phyloP scores from a whole-genome alignment of 2,113 vertebrate species.

The Athene noctua region DNA sequence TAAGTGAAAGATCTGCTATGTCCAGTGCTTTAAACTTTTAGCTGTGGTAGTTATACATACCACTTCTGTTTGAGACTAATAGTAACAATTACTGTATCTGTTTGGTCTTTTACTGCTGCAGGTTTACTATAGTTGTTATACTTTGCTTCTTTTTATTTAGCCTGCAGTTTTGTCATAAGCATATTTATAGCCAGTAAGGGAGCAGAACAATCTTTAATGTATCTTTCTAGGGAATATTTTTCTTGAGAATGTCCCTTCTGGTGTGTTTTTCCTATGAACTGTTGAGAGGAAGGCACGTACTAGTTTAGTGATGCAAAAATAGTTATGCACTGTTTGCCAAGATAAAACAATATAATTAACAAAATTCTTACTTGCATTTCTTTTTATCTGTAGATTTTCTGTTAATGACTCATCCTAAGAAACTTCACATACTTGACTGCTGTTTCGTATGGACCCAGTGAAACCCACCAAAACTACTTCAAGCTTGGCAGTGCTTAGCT shows the following conservation, averaged over 20 bases:
- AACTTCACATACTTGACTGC: conserved; percentile 58
- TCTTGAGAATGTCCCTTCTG: neutral
- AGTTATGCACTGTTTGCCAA: neutral
- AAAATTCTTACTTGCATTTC: neutral
- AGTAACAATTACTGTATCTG: neutral
- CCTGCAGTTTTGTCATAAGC: neutral
- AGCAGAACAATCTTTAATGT: neutral
- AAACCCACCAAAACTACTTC: conserved; percentile 77
- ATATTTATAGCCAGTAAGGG: neutral
- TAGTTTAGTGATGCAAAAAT: neutral
- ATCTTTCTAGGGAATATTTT: neutral
- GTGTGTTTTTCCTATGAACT: neutral
- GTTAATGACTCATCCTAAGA: conserved; percentile 78
- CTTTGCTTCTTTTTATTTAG: neutral
- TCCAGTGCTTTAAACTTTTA: neutral
- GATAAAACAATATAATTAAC: neutral
- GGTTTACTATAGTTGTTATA: neutral
- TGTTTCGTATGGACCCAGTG: conserved; percentile 67
- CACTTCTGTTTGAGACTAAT: neutral
- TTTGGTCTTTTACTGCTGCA: neutral
- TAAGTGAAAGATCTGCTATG: neutral
- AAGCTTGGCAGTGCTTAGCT: conserved; percentile 77
- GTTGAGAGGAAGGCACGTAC: neutral
- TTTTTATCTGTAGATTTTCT: conserved; percentile 70
- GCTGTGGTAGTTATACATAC: neutral